phyloP scores from a whole-genome alignment of 2,888 invertebrate species.

The Rhaphigaster nebulosa region DNA sequence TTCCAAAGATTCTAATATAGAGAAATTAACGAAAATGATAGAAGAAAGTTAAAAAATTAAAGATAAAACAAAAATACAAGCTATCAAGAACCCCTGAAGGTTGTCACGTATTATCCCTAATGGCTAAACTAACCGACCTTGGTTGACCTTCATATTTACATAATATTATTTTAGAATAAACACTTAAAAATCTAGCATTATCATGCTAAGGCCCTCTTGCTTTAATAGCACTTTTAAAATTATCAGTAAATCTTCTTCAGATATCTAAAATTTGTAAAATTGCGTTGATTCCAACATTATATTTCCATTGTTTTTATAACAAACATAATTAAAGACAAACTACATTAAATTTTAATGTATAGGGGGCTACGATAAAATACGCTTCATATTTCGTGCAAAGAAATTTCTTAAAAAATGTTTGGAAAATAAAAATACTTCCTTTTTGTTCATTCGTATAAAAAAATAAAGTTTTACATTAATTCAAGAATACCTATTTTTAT shows the following conservation, averaged over 20 bases:
- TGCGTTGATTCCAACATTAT: too few relatives aligned
- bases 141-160: not conserved
- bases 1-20: not conserved
- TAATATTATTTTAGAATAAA: not conserved
- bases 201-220: not conserved
- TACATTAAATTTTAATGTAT: too few relatives aligned
- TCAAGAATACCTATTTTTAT: too few relatives aligned
- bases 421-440: too few relatives aligned
- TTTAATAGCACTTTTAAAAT: not conserved
- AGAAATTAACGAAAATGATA: not conserved
- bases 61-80: not conserved
- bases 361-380: too few relatives aligned
- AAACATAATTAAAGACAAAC: too few relatives aligned
- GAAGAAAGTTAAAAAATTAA: not conserved
- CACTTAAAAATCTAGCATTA: not conserved
- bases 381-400: too few relatives aligned
- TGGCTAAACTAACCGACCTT: not conserved
- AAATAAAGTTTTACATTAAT: too few relatives aligned
- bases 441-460: too few relatives aligned
- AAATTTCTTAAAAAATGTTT: too few relatives aligned
- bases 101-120: not conserved
- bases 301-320: too few relatives aligned
- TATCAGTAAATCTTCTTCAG: not conserved
- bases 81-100: not conserved
- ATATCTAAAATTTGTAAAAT: not conserved